Evolutionary conservation across 1,140 invertebrate species (phyloP).

Genomic region (Cylas formicarius): DNA sequence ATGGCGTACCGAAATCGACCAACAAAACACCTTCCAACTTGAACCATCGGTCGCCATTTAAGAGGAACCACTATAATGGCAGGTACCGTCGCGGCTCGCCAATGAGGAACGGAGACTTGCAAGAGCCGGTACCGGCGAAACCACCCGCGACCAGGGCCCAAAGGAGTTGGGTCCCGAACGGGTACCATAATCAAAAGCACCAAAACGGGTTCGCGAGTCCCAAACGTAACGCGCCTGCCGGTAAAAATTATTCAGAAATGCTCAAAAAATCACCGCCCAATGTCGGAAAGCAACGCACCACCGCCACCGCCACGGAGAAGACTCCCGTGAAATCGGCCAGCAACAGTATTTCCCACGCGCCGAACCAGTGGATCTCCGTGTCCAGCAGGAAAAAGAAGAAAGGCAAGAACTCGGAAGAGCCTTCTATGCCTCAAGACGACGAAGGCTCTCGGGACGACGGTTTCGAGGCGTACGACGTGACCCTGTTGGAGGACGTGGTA

Average conservation of each 20-base stretch:
- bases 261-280: conserved; percentile 1
- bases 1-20: neutral
- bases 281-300: neutral
- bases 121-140: neutral
- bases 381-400: conserved; percentile 38
- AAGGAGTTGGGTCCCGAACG: conserved; percentile 6
- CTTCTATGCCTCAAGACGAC: conserved; percentile 10
- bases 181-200: conserved; percentile 1
- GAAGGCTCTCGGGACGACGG: conserved; percentile 11
- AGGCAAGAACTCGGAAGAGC: conserved; percentile 30
- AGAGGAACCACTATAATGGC: conserved; percentile 16
- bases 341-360: neutral
- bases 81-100: conserved; percentile 7
- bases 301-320: neutral
- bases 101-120: neutral
- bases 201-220: conserved; percentile 1
- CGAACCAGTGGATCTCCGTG: conserved; percentile 40
- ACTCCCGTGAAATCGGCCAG: neutral
- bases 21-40: conserved; percentile 9
- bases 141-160: neutral
- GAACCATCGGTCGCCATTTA: conserved; percentile 5
- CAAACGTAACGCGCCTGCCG: neutral
- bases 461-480: conserved; percentile 32
- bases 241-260: conserved; percentile 5
- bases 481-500: conserved; percentile 28